phyloP scores from a whole-genome alignment of 2,113 vertebrate genomes.

The Microcebus tavaratra region DNA sequence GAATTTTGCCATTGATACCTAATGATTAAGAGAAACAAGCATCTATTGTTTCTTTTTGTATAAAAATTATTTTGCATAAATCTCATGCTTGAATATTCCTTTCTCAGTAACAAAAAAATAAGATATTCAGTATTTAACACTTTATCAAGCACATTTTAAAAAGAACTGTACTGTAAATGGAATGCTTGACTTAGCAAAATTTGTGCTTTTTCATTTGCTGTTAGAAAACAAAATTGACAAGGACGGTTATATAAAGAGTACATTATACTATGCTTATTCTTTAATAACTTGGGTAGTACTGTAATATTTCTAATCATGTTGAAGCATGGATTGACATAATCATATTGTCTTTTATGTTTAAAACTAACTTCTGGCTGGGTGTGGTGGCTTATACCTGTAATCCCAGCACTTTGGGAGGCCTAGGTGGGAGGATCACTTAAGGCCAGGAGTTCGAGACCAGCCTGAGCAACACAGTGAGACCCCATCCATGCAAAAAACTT shows the following conservation, averaged over 20 bases:
- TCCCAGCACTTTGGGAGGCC: too few species aligned
- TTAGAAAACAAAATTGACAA: conserved; percentile 42
- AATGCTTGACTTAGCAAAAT: conserved; percentile 54
- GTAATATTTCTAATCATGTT: conserved; percentile 49
- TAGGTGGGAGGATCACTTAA: neutral
- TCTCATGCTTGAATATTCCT: conserved; percentile 37
- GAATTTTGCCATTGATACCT: conserved; percentile 79
- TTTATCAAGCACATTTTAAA: conserved; percentile 62
- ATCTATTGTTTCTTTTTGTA: conserved; percentile 65
- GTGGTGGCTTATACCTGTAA: neutral
- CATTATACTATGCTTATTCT: conserved; percentile 9
- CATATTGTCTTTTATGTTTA: conserved; percentile 44
- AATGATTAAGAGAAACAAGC: conserved; percentile 70
- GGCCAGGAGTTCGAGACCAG: neutral
- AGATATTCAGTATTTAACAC: conserved; percentile 50
- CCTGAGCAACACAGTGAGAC: too few species aligned
- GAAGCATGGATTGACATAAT: conserved; percentile 52
- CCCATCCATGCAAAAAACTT: too few species aligned
- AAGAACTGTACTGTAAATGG: conserved; percentile 66
- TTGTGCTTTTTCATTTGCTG: conserved; percentile 44
- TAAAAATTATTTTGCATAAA: conserved; percentile 65
- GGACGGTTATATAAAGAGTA: neutral
- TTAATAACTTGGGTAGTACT: conserved; percentile 59
- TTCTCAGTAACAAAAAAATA: conserved; percentile 54
- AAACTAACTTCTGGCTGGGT: conserved; percentile 10